These are phyloP conservation scores for Microtus oregoni DNA, from an alignment of 2,113 vertebrate species.

Conservation along the genomic window DNA sequence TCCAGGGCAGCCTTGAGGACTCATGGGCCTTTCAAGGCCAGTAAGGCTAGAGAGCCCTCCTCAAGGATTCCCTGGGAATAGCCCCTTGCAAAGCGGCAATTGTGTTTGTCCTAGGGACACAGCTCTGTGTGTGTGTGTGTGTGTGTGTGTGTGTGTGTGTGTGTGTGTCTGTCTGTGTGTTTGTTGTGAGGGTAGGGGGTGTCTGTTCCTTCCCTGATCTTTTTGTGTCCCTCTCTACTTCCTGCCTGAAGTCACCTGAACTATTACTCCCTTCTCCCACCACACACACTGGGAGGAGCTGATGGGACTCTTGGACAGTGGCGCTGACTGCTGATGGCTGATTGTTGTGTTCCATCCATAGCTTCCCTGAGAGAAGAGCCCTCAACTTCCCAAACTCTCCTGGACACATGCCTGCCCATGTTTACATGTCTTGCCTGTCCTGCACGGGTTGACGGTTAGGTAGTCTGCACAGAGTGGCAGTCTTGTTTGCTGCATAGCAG, in stretches of 20 bases:
- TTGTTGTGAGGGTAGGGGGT: too few relatives aligned
- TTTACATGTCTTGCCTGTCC: background rate
- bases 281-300: background rate
- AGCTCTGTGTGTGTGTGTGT: too few relatives aligned
- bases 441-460: background rate
- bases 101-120: background rate
- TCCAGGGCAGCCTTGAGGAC: background rate
- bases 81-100: background rate
- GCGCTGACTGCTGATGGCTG: background rate
- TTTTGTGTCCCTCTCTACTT: background rate
- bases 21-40: background rate
- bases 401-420: too few relatives aligned
- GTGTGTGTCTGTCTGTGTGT: too few relatives aligned
- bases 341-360: accelerated
- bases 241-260: background rate
- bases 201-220: background rate
- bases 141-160: too few relatives aligned
- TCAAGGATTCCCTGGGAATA: background rate
- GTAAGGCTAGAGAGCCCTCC: background rate
- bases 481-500: background rate
- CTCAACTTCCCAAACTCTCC: background rate
- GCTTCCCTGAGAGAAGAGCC: background rate
- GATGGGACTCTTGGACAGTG: background rate
- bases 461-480: background rate
- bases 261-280: background rate